Percentiles rank a stretch among this genome's conserved stretches.
Evolutionary conservation across 2,888 invertebrate species (phyloP).

Genomic region (Rhopalosiphum nymphaeae): DNA sequence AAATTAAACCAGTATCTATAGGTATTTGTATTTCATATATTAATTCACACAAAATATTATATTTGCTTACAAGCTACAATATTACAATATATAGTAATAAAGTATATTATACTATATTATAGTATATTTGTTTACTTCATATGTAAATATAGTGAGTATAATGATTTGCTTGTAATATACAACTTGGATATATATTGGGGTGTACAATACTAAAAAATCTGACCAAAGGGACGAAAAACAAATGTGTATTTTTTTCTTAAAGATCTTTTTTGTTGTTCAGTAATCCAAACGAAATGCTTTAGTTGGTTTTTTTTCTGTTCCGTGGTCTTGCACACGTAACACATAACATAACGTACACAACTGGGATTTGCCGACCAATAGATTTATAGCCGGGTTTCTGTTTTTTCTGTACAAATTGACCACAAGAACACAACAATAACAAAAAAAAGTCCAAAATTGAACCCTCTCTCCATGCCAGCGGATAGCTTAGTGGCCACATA

Average conservation of each 20-base stretch:
- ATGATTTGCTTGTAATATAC: not conserved
- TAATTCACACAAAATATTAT: not conserved
- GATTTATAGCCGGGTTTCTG: slow-evolving; percentile 62
- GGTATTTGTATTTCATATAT: not conserved
- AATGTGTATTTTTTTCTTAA: slow-evolving; percentile 47
- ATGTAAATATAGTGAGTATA: not conserved
- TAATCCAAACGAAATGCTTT: slow-evolving; percentile 59
- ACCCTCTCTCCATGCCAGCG: slow-evolving; percentile 34
- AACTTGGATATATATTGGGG: not conserved
- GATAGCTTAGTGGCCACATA: slow-evolving; percentile 53
- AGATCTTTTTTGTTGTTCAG: slow-evolving; percentile 42
- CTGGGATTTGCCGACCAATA: slow-evolving; percentile 62
- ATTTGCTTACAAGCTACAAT: not conserved
- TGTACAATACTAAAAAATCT: slow-evolving; percentile 18
- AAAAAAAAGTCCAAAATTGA: slow-evolving; percentile 54
- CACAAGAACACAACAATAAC: slow-evolving; percentile 30
- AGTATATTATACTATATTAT: too few relatives aligned
- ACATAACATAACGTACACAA: slow-evolving; percentile 34
- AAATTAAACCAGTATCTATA: not conserved
- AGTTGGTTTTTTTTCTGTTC: not conserved
- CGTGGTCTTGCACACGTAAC: slow-evolving; percentile 29
- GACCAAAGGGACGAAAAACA: not conserved
- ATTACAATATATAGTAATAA: too few relatives aligned
- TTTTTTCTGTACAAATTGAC: slow-evolving; percentile 34
- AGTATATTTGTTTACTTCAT: not conserved